A percentile compares a stretch with the other conserved stretches of the same genome.
Conservation (phyloP, 2,797 vertebrate genomes). For the Enteromius thamalakanensis region DNA sequence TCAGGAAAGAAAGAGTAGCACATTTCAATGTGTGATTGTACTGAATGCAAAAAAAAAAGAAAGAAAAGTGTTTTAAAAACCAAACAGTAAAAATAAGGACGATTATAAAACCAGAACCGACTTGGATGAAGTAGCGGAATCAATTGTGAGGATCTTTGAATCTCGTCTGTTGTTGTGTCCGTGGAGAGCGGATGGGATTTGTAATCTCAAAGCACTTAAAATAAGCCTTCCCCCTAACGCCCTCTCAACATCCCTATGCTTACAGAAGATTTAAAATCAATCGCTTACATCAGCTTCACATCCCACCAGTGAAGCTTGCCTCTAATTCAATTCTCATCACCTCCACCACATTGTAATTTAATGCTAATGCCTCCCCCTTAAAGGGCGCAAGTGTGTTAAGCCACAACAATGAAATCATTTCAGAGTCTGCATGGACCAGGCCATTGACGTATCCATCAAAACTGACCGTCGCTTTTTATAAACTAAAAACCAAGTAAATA, state of each 20-base stretch:
- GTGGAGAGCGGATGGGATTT: conserved; percentile 36
- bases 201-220: conserved; percentile 27
- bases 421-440: background rate
- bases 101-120: background rate
- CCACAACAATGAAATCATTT: conserved; percentile 34
- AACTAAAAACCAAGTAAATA: background rate
- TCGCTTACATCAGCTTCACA: conserved; percentile 13
- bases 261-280: conserved; percentile 44
- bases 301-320: conserved; percentile 8
- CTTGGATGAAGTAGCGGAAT: background rate
- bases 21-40: background rate
- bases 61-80: background rate
- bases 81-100: background rate
- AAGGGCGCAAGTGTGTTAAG: conserved; percentile 24
- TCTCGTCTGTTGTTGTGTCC: conserved; percentile 15
- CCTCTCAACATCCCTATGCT: conserved; percentile 16
- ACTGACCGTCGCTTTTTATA: background rate
- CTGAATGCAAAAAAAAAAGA: background rate
- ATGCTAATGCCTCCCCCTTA: conserved; percentile 55
- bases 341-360: conserved; percentile 51
- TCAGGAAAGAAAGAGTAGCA: background rate
- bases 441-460: background rate
- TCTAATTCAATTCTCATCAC: conserved; percentile 58
- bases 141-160: conserved; percentile 3
- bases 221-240: background rate